Percentiles rank a stretch among this genome's conserved stretches.
Conservation (phyloP, 1,140 invertebrate genomes). For the Wiebesia pumilae region DNA sequence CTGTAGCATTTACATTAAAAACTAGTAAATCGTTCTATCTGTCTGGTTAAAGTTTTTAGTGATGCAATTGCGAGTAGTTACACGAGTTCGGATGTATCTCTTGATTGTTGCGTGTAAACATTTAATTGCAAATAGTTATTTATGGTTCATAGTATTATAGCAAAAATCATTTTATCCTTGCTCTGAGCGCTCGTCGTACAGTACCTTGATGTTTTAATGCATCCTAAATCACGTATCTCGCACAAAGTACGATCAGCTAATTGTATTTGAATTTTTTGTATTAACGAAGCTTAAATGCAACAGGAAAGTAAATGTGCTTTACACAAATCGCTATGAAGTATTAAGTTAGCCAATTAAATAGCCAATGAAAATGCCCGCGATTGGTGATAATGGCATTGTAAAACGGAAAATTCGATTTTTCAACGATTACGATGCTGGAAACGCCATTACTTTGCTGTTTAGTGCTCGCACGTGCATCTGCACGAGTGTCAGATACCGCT, state of each 20-base stretch:
- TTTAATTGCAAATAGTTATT: neutral
- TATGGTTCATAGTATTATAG: neutral
- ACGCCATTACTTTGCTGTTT: too few relatives aligned
- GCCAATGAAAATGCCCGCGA: too few relatives aligned
- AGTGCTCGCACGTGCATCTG: too few relatives aligned
- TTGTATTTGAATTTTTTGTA: neutral
- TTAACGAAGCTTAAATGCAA: neutral
- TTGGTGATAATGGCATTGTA: too few relatives aligned
- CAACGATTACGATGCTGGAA: too few relatives aligned
- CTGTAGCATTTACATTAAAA: too few relatives aligned
- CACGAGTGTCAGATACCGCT: too few relatives aligned
- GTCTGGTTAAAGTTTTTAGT: too few relatives aligned
- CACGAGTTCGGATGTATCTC: neutral
- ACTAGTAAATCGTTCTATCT: too few relatives aligned
- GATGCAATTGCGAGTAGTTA: too few relatives aligned
- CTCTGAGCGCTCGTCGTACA: neutral
- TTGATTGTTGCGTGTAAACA: neutral
- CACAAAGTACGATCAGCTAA: neutral
- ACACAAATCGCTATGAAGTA: neutral
- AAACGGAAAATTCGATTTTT: neutral
- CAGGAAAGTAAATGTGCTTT: neutral
- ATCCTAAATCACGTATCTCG: neutral
- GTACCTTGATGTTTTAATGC: neutral
- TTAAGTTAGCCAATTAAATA: too few relatives aligned
- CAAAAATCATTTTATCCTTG: neutral